Percentiles rank a stretch among this genome's conserved stretches.
Conservation (phyloP, 2,888 invertebrate species). For the Pecten maximus region DNA sequence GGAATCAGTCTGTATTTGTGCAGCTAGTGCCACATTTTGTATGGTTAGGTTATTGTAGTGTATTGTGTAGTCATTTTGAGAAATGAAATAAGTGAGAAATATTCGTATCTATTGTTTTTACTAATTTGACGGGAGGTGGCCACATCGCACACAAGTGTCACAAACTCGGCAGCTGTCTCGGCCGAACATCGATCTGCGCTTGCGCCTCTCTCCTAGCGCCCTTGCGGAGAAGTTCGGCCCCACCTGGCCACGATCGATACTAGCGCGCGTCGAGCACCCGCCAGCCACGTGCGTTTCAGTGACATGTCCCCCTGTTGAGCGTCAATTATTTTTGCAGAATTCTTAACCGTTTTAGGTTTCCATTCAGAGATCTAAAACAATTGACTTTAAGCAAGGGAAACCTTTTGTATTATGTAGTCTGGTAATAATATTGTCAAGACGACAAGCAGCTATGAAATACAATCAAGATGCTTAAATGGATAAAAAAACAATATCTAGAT, state of each 20-base stretch:
- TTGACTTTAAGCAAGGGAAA: background rate
- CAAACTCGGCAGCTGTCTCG: background rate
- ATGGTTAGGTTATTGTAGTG: background rate
- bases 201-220: background rate
- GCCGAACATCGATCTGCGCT: background rate
- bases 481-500: too few relatives aligned
- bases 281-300: background rate
- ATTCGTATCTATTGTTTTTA: background rate
- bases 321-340: background rate
- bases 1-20: background rate
- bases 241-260: slow-evolving; percentile 22
- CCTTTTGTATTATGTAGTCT: too few relatives aligned
- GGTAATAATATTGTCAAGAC: too few relatives aligned
- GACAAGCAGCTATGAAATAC: too few relatives aligned
- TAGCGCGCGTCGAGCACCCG: background rate
- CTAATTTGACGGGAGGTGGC: background rate
- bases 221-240: background rate
- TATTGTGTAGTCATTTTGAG: background rate
- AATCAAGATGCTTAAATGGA: too few relatives aligned
- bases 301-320: background rate
- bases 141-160: background rate
- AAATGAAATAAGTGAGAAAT: background rate
- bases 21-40: background rate
- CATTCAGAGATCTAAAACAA: background rate
- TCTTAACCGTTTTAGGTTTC: background rate